Base-by-base conservation (phyloP, 2,113 vertebrate species). In the Aix galericulata region DNA sequence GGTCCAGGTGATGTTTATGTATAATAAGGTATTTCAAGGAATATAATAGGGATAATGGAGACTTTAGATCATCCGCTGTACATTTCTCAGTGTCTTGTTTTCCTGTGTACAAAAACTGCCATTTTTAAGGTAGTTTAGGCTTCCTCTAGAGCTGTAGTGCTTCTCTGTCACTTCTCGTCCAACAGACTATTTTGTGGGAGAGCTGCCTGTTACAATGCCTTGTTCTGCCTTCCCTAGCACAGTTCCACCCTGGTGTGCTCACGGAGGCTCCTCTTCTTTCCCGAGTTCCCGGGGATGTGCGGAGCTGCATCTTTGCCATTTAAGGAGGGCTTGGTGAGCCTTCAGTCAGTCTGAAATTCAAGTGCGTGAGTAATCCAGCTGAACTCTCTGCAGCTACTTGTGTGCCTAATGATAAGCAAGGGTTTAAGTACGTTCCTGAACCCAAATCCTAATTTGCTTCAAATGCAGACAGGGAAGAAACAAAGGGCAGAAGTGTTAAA, bases 351-450 rank as follows among this genome's bases (percentile, higher is more conserved):
- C 81, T 96, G 86, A 96, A 96, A 86, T 95, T 84, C 81, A 90
- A 95, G 76, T 22, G 52, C 72, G 17, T 96, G 95, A 96, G 79
- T 95, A 96, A 95, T 96, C 56, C 90, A 79, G 60, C 68, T 93
- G 90, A 95, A 86, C 53, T 94, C 17, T 62, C 46, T 72, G 52
- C 60, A 83, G 60, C 71, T 74, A 16, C 46, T 90, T 60, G 17
- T 48, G 20, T 74, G 77, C 44, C 38, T 93, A 16, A 79, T 92
- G 89, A 93, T 89, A 88, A 88, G 56, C 0, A 11, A 67, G 22
- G 74, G 40, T 63, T 78, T 64, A 69, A 79, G 34, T 36, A 10
- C 53, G 68, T 74, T 88, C 68, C 38, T 44, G 16, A 62, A 34
- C 29, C 27, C 1, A 5, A 52, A 85, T 66, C 32, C 68, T 68